Percentiles rank a stretch among this genome's conserved stretches.
Conservation (phyloP, 2,888 invertebrate species). For the Nomada fucata region DNA sequence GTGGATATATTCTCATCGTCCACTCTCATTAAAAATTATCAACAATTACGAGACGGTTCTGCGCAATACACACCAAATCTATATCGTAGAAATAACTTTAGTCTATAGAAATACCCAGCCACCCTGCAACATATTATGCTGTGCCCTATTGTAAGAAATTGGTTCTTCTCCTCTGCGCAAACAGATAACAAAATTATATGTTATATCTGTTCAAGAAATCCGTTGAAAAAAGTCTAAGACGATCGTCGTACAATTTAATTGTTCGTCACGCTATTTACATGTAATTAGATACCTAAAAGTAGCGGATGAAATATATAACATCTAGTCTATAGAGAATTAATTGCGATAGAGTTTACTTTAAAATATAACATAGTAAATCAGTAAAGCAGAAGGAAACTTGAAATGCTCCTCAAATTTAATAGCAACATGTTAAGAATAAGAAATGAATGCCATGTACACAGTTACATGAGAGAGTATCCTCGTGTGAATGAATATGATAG, state of each 20-base stretch:
- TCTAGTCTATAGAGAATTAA: slow-evolving; percentile 55
- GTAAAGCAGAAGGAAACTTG: slow-evolving; percentile 36
- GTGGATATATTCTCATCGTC: slow-evolving; percentile 27
- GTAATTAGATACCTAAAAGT: slow-evolving; percentile 78
- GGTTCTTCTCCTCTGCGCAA: slow-evolving; percentile 69
- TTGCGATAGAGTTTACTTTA: slow-evolving; percentile 8
- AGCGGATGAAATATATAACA: slow-evolving; percentile 69
- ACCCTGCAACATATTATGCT: slow-evolving; percentile 48
- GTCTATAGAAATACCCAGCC: slow-evolving; percentile 39
- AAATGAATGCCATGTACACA: slow-evolving; percentile 49
- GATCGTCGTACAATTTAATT: slow-evolving; percentile 79
- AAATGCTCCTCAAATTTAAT: slow-evolving; percentile 28
- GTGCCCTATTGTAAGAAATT: slow-evolving; percentile 73
- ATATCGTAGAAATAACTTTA: slow-evolving; percentile 40
- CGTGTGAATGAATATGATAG: slow-evolving; percentile 44
- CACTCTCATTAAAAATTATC: slow-evolving; percentile 46
- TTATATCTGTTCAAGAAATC: slow-evolving; percentile 66
- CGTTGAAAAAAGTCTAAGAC: slow-evolving; percentile 76
- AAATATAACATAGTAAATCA: slow-evolving; percentile 29
- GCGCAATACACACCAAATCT: slow-evolving; percentile 28
- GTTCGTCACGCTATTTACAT: slow-evolving; percentile 82
- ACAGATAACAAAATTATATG: slow-evolving; percentile 78
- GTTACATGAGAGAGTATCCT: slow-evolving; percentile 38
- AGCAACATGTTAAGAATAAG: slow-evolving; percentile 15
- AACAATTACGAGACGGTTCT: slow-evolving; percentile 45